phyloP scores from a whole-genome alignment of 2,113 vertebrate genomes.

The Ophiodon elongatus region DNA sequence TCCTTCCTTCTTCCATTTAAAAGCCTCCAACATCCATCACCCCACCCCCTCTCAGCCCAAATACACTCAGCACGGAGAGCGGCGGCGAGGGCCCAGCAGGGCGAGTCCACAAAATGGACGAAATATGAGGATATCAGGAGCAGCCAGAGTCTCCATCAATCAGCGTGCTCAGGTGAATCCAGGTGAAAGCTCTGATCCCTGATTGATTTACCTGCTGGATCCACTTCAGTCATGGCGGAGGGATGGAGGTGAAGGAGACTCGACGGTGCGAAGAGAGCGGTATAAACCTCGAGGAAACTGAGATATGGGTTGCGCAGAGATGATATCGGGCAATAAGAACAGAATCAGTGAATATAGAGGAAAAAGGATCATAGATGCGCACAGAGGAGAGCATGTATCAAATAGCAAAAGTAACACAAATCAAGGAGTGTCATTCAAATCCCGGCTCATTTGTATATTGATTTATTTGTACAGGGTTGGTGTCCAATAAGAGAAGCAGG shows the following conservation, averaged over 20 bases:
- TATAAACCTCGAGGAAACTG: conserved; percentile 17
- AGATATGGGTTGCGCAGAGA: conserved; percentile 7
- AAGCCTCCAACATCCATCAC: conserved; percentile 71
- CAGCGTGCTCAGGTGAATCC: conserved; percentile 69
- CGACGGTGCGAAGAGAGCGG: conserved; percentile 8
- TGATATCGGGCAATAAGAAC: conserved; percentile 1
- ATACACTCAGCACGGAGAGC: conserved; percentile 46
- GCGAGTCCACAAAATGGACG: conserved; percentile 60
- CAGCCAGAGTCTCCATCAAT: conserved; percentile 68
- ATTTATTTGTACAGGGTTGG: neutral
- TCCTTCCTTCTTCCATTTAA: conserved; percentile 50
- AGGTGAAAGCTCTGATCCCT: conserved; percentile 64
- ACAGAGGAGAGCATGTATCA: neutral
- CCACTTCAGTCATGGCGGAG: conserved; percentile 46
- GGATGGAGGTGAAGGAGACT: conserved; percentile 48
- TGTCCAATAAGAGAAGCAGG: neutral
- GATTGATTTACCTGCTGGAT: conserved; percentile 70
- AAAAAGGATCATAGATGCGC: neutral
- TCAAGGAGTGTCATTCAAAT: neutral
- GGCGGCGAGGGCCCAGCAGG: conserved; percentile 50
- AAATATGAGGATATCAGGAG: conserved; percentile 71
- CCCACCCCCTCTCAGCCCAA: conserved; percentile 25
- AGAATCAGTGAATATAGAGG: conserved; percentile 1
- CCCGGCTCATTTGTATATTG: conserved; percentile 5
- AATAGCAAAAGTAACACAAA: neutral